Percentiles rank a stretch among this genome's conserved stretches.
These are phyloP conservation scores for Sebastes reedi DNA, from an alignment of 2,797 vertebrate species.

Conservation along the genomic window DNA sequence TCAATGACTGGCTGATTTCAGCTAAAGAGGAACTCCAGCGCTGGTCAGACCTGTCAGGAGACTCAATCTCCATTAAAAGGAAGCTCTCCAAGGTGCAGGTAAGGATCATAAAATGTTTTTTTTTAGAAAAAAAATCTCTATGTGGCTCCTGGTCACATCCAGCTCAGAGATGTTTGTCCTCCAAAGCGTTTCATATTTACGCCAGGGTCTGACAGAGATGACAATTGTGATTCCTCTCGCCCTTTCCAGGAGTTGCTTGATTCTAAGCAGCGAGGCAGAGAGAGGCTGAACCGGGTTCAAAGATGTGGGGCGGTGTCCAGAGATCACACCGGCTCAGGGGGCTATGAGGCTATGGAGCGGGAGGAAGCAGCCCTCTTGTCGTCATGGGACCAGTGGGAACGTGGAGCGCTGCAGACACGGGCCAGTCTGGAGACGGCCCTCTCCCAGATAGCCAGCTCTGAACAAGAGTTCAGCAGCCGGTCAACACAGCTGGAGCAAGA, in stretches of 20 bases:
- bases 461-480: conserved; percentile 88
- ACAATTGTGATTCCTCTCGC: neutral
- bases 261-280: conserved; percentile 88
- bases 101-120: conserved; percentile 37
- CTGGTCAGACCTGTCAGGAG: conserved; percentile 94
- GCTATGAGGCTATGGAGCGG: conserved; percentile 87
- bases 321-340: conserved; percentile 87
- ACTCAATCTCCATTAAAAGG: conserved; percentile 86
- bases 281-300: conserved; percentile 89
- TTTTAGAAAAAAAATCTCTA: neutral
- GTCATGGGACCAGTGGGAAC: conserved; percentile 94
- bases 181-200: neutral
- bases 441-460: conserved; percentile 90
- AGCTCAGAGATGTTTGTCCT: neutral
- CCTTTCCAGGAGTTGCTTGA: conserved; percentile 91
- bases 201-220: neutral
- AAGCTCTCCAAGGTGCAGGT: conserved; percentile 94
- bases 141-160: neutral
- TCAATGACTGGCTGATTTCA: conserved; percentile 95
- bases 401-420: conserved; percentile 82
- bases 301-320: conserved; percentile 83
- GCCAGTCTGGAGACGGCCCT: conserved; percentile 84
- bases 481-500: conserved; percentile 87
- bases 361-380: conserved; percentile 90
- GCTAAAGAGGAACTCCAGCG: conserved; percentile 97